Base-by-base conservation (phyloP, 2,113 vertebrate genomes). In the Oncorhynchus nerka region DNA sequence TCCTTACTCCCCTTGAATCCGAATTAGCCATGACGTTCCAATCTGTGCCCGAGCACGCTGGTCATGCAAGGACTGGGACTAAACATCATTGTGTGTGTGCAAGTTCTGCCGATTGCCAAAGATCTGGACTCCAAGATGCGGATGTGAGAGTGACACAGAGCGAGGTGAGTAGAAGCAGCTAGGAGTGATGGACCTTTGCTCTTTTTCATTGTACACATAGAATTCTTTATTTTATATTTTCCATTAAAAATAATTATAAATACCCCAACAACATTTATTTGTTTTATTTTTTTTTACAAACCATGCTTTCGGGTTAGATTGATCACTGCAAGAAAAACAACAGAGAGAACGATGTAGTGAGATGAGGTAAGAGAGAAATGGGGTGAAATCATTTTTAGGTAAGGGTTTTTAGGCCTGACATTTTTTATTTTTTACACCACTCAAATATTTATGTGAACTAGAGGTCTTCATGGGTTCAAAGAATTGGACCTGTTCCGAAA, bases 221-320 rank as follows among this genome's bases (percentile, higher is more conserved):
- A 19, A 85, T 89, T 90, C 83, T 86, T 86, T 81, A 92, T 87
- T 85, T 80, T 86, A 71, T 74, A 57, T 86, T 79, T 77, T 61
- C 79, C 90, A 78, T 94, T 95, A 8, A 91, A 93, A 94, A 94
- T 92, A 92, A 95, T 93, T 96, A 97, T 97, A 97, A 97, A 97
- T 97, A 98, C 94, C 94, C 39, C 39, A 94, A 94, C 94, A 94
- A 95, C 93, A 87, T 6, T 34, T 32, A n/a, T 32, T 32, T 32
- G 4, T 2, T 28, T 95, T 97, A 97, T 45, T 11, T 11, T 12
- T 45, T 45, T 97, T 94, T 97, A 97, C 94, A 98, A 94, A 96
- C 95, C 97, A 98, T 98, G 98, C 97, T 95, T 80, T 92, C 91
- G 86, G 91, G 95, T 99, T 98, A 98, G 95, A 95, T 87, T 92